Evolutionary conservation across 2,113 vertebrate genomes (phyloP).

Genomic region (Haemorhous mexicanus): DNA sequence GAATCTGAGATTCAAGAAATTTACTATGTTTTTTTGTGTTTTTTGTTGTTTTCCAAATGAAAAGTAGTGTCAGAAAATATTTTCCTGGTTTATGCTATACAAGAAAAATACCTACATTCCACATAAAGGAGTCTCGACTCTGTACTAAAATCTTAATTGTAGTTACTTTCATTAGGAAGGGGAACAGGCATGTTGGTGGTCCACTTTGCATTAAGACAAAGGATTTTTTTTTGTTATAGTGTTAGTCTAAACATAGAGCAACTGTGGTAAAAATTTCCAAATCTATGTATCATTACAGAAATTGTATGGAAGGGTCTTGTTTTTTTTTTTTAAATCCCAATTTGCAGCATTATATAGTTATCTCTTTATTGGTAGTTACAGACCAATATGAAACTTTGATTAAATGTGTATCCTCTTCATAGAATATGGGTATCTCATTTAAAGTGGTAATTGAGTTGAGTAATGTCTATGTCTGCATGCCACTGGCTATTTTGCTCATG

Average conservation of each 20-base stretch:
- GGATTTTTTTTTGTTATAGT: not conserved
- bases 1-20: not conserved
- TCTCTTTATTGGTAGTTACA: not conserved
- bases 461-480: not conserved
- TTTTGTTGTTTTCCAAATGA: not conserved
- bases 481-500: not conserved
- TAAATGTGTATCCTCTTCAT: not conserved
- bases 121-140: not conserved
- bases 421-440: not conserved
- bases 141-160: not conserved
- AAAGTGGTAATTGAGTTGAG: not conserved
- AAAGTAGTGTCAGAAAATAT: not conserved
- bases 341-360: not conserved
- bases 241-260: not conserved
- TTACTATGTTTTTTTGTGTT: rapidly evolving
- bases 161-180: not conserved
- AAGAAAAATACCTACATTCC: not conserved
- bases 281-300: not conserved
- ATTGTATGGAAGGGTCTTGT: not conserved
- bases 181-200: not conserved
- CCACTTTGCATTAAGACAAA: not conserved
- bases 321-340: not conserved
- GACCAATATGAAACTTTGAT: not conserved
- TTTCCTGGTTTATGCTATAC: not conserved
- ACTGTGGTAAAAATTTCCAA: not conserved